These are phyloP conservation scores for Pseudomyrmex sp. DNA, from an alignment of 1,140 invertebrate species.

Conservation along the genomic window DNA sequence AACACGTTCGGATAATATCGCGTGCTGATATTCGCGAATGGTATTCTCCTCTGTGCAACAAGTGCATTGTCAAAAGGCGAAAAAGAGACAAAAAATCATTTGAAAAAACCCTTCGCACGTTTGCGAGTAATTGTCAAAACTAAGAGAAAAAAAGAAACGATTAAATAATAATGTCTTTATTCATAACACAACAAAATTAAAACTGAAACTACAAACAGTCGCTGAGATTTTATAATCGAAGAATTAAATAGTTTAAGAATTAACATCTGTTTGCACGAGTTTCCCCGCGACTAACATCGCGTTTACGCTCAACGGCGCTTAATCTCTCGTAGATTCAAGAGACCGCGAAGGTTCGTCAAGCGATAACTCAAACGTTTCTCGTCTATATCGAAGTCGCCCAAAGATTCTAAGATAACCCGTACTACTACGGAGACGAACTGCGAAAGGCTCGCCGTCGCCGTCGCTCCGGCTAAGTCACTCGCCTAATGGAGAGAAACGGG, in stretches of 20 bases:
- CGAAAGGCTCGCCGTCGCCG: slow-evolving; percentile 26
- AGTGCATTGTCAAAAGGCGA: slow-evolving; percentile 9
- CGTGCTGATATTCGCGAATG: slow-evolving; percentile 7
- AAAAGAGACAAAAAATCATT: background rate
- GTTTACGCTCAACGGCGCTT: slow-evolving; percentile 23
- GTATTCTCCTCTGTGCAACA: slow-evolving; percentile 24
- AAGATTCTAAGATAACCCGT: slow-evolving; percentile 20
- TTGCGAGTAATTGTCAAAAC: background rate
- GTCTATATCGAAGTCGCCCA: slow-evolving; percentile 22
- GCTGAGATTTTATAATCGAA: too few relatives aligned
- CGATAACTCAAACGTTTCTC: slow-evolving; percentile 46
- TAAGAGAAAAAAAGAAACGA: background rate
- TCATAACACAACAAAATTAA: background rate
- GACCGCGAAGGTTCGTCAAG: slow-evolving; percentile 13
- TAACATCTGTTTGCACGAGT: background rate
- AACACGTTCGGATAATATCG: slow-evolving; percentile 2
- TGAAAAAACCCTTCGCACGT: background rate
- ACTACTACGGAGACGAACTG: background rate
- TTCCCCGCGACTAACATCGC: background rate
- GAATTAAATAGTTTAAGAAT: background rate
- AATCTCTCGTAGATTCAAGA: slow-evolving; percentile 36
- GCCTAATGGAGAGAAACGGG: slow-evolving; percentile 53
- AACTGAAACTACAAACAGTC: too few relatives aligned
- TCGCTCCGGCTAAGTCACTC: slow-evolving; percentile 43
- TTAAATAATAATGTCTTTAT: slow-evolving; percentile 7